Evolutionary conservation across 2,797 vertebrate species (phyloP).

Genomic region (Adrianichthys oophorus): DNA sequence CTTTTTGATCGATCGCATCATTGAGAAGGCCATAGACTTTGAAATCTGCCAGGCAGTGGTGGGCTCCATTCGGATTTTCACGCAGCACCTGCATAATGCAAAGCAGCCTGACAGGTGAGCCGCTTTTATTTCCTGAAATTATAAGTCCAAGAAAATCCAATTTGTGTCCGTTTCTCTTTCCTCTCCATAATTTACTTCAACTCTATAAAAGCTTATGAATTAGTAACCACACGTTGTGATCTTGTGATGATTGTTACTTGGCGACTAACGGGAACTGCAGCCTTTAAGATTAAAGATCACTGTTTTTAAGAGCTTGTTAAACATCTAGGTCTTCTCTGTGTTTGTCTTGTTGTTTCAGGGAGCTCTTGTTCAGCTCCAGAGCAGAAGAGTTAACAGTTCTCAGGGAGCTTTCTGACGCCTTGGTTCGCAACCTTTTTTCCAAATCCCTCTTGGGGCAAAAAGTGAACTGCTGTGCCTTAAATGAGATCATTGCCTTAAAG

Average conservation of each 20-base stretch:
- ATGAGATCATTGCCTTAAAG: constrained; percentile 79
- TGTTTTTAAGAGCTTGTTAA: neutral
- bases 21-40: constrained; percentile 62
- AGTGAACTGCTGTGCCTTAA: constrained; percentile 74
- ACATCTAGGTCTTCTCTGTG: constrained; percentile 1
- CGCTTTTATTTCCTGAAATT: constrained; percentile 1
- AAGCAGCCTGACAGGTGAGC: constrained; percentile 75
- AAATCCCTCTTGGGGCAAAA: constrained; percentile 64
- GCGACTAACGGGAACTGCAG: constrained; percentile 1
- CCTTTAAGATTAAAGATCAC: constrained; percentile 8
- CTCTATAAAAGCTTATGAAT: constrained; percentile 51
- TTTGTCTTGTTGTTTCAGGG: constrained; percentile 56
- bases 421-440: constrained; percentile 78
- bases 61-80: constrained; percentile 76
- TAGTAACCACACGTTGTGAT: constrained; percentile 41
- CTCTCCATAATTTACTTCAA: constrained; percentile 26
- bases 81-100: constrained; percentile 74
- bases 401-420: constrained; percentile 67
- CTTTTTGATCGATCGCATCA: constrained; percentile 64
- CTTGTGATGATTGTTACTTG: constrained; percentile 5
- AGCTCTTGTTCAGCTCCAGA: constrained; percentile 65
- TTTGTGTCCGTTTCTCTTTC: constrained; percentile 35
- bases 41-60: constrained; percentile 67
- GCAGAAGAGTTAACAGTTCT: constrained; percentile 73
- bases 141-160: neutral